Percentiles rank a stretch among this genome's conserved stretches.
Evolutionary conservation across 1,140 invertebrate genomes (phyloP).

Genomic region (Drosophila kanapiae): DNA sequence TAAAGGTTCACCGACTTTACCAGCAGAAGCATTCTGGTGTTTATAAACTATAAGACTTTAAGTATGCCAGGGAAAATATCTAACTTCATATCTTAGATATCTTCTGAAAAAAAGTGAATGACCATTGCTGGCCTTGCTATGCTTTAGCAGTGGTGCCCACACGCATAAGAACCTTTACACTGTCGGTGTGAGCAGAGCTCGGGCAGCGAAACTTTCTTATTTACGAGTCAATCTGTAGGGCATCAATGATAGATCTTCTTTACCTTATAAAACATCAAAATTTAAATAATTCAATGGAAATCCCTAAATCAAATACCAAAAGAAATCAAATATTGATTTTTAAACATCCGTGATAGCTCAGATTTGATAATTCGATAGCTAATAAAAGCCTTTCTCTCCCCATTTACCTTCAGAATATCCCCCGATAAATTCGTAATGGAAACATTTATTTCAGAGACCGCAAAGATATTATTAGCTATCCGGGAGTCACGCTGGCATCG

Average conservation of each 20-base stretch:
- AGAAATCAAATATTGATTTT: not conserved
- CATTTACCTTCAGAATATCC: constrained; percentile 7
- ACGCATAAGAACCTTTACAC: too few relatives aligned
- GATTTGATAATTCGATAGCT: not conserved
- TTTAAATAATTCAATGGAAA: too few relatives aligned
- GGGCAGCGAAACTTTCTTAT: too few relatives aligned
- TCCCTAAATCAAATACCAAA: not conserved
- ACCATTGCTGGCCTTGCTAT: not conserved
- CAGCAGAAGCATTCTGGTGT: not conserved
- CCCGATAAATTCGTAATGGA: constrained; percentile 12
- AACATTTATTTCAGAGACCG: constrained; percentile 6
- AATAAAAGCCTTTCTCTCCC: constrained; percentile 2
- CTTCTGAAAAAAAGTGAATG: not conserved
- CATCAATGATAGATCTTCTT: too few relatives aligned
- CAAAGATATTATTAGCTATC: constrained; percentile 38
- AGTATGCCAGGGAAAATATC: not conserved
- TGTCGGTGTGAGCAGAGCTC: too few relatives aligned
- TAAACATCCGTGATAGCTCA: not conserved
- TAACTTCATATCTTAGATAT: not conserved
- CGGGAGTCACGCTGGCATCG: constrained; percentile 38
- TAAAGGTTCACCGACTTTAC: constrained; percentile 9
- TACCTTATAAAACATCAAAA: too few relatives aligned
- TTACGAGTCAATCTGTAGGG: too few relatives aligned
- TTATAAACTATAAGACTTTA: not conserved
- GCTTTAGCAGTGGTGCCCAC: not conserved